Conservation (phyloP, 2,888 invertebrate genomes). For the Pristionchus entomophagus region DNA sequence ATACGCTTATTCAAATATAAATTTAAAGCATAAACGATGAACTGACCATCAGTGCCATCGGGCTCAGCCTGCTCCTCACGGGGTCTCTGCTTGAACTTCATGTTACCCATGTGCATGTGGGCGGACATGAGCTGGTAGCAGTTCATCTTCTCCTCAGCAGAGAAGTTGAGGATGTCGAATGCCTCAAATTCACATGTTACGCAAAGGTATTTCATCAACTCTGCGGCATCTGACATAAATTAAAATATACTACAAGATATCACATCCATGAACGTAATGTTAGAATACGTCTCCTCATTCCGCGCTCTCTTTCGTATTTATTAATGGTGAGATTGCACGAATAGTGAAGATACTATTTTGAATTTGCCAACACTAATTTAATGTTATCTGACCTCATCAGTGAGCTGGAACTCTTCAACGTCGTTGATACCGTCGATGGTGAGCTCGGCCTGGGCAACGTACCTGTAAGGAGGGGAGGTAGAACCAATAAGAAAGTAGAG, state of each 20-base stretch:
- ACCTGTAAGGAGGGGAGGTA: too few species aligned
- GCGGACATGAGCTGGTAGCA: slow-evolving; percentile 97
- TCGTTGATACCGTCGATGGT: slow-evolving; percentile 95
- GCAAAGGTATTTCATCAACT: too few species aligned
- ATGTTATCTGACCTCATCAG: slow-evolving; percentile 64
- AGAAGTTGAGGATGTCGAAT: slow-evolving; percentile 98
- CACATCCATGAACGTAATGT: too few species aligned
- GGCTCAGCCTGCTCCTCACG: slow-evolving; percentile 99
- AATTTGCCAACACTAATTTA: not conserved
- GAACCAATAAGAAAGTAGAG: too few species aligned
- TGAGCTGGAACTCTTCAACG: slow-evolving; percentile 82
- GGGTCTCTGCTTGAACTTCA: slow-evolving; percentile 99
- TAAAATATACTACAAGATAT: too few species aligned
- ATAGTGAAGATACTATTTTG: not conserved
- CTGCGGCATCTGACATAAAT: too few species aligned
- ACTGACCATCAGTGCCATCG: slow-evolving; percentile 63
- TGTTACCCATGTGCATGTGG: slow-evolving; percentile 99
- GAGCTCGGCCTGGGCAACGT: slow-evolving; percentile 94
- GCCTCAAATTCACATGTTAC: slow-evolving; percentile 84
- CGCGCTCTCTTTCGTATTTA: too few species aligned
- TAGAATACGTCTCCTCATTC: too few species aligned
- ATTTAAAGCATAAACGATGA: not conserved
- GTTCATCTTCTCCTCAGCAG: slow-evolving; percentile 93
- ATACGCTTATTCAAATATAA: not conserved
- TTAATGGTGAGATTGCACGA: not conserved